These are phyloP conservation scores for Allacma fusca DNA, from an alignment of 2,888 invertebrate species.

Conservation along the genomic window DNA sequence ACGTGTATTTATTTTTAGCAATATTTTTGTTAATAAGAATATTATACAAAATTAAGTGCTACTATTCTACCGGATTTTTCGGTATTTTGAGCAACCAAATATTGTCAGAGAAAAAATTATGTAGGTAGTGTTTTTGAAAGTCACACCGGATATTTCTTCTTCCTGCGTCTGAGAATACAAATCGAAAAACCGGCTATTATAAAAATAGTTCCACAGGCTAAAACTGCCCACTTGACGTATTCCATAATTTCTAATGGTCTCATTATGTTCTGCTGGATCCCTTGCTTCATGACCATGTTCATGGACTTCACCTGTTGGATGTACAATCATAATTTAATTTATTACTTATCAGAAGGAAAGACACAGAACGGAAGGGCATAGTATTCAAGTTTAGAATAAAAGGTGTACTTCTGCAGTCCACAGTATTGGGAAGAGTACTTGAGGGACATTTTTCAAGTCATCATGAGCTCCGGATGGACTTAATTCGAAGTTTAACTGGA, in stretches of 20 bases:
- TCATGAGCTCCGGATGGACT: slow-evolving; percentile 22
- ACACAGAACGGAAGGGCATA: no score
- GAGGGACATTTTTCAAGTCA: slow-evolving; percentile 23
- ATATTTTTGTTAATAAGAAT: no score
- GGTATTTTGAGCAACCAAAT: no score
- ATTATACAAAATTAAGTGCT: no score
- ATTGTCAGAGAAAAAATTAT: background rate
- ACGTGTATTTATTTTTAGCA: no score
- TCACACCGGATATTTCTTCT: slow-evolving; percentile 40
- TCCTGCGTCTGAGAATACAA: background rate
- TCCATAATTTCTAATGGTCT: slow-evolving; percentile 5
- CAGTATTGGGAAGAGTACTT: slow-evolving; percentile 31
- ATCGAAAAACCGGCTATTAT: background rate
- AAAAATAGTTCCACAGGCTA: background rate
- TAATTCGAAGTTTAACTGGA: slow-evolving; percentile 30
- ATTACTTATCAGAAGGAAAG: background rate
- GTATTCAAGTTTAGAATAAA: background rate
- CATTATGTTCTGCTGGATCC: slow-evolving; percentile 23
- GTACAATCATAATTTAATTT: background rate
- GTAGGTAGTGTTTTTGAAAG: background rate
- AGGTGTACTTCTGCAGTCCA: slow-evolving; percentile 34
- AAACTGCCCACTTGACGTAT: slow-evolving; percentile 6
- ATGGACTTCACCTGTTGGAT: slow-evolving; percentile 21
- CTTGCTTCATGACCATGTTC: slow-evolving; percentile 10
- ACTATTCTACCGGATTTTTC: no score